Conservation (phyloP, 2,797 vertebrate genomes). For the Pterois miles region DNA sequence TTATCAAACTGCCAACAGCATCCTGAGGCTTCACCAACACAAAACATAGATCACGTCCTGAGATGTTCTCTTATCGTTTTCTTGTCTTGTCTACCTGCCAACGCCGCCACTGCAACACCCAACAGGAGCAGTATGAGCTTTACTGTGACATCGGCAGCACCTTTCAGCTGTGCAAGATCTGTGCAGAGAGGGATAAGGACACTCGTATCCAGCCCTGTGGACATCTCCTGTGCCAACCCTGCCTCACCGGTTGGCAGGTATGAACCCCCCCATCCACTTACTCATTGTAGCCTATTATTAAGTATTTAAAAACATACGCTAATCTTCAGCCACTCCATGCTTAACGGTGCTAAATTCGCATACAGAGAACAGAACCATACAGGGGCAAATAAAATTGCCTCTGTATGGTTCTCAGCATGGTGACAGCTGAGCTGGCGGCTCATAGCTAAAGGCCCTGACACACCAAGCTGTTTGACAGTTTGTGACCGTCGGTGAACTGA, state of each 20-base stretch:
- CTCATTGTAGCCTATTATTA: neutral
- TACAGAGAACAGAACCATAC: too few relatives aligned
- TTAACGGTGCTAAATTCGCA: neutral
- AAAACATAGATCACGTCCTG: conserved; percentile 3
- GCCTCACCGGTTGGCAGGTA: conserved; percentile 90
- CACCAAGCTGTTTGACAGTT: too few relatives aligned
- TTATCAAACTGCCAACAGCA: conserved; percentile 1
- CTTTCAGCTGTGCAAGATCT: conserved; percentile 93
- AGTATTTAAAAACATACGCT: neutral
- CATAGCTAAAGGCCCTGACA: too few relatives aligned
- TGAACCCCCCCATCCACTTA: neutral
- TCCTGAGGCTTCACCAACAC: neutral
- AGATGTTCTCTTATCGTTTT: neutral
- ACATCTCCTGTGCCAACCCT: conserved; percentile 88
- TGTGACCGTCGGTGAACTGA: too few relatives aligned
- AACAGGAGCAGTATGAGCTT: conserved; percentile 90
- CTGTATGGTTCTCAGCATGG: too few relatives aligned
- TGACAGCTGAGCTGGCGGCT: too few relatives aligned
- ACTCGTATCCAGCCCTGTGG: conserved; percentile 88
- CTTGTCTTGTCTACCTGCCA: conserved; percentile 5
- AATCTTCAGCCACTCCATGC: neutral
- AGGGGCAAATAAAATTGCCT: too few relatives aligned
- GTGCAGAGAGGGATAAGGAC: conserved; percentile 88
- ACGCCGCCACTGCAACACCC: neutral
- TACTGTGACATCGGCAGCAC: conserved; percentile 91